Evolutionary conservation across 2,113 vertebrate species (phyloP).

Genomic region (Peromyscus californicus): DNA sequence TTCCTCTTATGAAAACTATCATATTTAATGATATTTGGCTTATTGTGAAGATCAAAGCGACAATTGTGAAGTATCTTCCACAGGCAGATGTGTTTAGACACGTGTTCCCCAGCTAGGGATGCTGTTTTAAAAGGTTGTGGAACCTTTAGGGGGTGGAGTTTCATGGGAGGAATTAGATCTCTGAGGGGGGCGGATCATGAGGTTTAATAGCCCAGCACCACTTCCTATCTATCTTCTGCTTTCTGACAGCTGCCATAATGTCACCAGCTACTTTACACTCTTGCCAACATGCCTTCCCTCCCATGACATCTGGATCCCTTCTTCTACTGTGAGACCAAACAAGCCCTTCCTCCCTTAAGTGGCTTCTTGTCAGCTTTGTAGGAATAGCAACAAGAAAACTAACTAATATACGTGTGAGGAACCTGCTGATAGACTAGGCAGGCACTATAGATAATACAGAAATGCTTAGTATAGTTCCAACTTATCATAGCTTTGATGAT

Average conservation of each 20-base stretch:
- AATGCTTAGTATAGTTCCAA: neutral
- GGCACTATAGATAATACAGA: neutral
- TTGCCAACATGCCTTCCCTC: too few relatives aligned
- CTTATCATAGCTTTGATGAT: constrained; percentile 20
- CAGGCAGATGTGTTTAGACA: neutral
- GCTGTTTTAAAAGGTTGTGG: neutral
- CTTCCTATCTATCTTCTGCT: neutral
- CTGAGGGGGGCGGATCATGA: neutral
- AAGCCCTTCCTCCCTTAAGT: neutral
- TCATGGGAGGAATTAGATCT: neutral
- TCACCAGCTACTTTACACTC: neutral
- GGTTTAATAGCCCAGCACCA: neutral
- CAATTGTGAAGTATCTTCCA: neutral
- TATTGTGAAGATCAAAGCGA: neutral
- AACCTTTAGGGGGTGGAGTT: neutral
- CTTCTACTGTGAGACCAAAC: neutral
- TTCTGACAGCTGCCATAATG: neutral
- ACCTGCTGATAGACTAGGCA: neutral
- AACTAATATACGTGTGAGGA: neutral
- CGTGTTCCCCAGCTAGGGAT: neutral
- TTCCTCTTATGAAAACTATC: neutral
- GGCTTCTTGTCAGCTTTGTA: neutral
- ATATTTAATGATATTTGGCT: neutral
- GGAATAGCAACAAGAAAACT: neutral
- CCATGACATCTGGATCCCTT: neutral